Conservation (phyloP, 2,113 vertebrate genomes). For the Rhombomys opimus region DNA sequence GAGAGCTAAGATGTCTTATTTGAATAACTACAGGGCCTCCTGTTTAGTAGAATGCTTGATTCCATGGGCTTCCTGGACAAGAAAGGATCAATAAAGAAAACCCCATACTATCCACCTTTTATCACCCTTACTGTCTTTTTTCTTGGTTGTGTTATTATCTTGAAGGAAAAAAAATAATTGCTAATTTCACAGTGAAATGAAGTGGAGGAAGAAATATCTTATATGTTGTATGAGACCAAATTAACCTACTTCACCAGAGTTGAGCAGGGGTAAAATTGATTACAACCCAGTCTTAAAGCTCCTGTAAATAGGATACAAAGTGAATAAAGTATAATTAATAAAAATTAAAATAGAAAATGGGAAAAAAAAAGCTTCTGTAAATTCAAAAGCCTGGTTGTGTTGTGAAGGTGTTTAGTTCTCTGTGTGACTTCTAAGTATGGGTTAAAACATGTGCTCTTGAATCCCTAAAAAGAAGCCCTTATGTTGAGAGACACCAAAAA, state of each 20-base stretch:
- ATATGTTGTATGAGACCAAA: neutral
- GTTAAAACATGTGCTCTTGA: neutral
- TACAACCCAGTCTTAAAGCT: neutral
- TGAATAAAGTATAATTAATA: too few relatives aligned
- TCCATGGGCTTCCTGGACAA: neutral
- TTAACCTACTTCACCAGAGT: conserved; percentile 39
- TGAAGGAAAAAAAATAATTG: conserved; percentile 42
- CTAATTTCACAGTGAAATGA: conserved; percentile 50
- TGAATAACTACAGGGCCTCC: neutral
- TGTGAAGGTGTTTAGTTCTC: neutral
- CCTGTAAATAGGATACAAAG: neutral
- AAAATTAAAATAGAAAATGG: too few relatives aligned
- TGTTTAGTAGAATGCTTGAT: neutral
- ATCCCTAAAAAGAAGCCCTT: neutral
- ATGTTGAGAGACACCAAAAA: neutral
- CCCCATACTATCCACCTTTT: neutral
- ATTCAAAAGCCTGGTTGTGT: neutral
- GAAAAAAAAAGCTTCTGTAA: neutral
- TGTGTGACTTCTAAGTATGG: neutral
- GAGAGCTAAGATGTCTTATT: neutral
- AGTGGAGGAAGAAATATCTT: conserved; percentile 22
- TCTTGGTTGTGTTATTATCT: conserved; percentile 18
- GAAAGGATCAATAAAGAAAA: neutral
- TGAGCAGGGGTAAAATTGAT: neutral
- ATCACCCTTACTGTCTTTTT: neutral